Percentiles rank a stretch among this genome's conserved stretches.
Conservation (phyloP, 2,888 invertebrate species). For the Cryptocheilus praepositus region DNA sequence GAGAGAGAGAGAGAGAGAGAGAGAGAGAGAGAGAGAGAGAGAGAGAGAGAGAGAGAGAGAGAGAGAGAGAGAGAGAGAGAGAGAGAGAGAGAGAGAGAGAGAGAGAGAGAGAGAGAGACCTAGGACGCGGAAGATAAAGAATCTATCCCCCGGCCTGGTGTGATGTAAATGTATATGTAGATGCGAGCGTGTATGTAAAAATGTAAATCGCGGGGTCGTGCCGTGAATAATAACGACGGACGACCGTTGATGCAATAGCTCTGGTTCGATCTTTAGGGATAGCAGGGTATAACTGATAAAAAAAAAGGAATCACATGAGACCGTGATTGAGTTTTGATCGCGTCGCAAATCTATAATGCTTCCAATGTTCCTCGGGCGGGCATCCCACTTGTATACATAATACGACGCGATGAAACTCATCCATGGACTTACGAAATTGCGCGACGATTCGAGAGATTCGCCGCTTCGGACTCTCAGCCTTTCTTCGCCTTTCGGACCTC, state of each 20-base stretch:
- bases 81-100: conserved; percentile 5
- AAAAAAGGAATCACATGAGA: conserved; percentile 4
- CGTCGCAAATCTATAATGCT: conserved; percentile 55
- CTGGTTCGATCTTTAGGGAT: conserved; percentile 6
- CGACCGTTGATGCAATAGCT: conserved; percentile 2
- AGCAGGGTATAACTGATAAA: conserved; percentile 22
- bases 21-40: conserved; percentile 7
- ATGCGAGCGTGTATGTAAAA: conserved; percentile 2
- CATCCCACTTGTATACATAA: conserved; percentile 56
- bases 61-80: conserved; percentile 12
- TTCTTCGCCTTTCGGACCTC: not conserved
- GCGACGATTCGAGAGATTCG: not conserved
- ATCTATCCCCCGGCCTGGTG: no score
- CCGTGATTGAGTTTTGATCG: conserved; percentile 30
- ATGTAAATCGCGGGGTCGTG: conserved; percentile 9
- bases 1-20: conserved; percentile 15
- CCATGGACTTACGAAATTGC: conserved; percentile 10
- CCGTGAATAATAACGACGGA: no score
- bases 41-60: conserved; percentile 12
- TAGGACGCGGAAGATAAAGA: not conserved
- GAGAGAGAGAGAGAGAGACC: conserved; percentile 8
- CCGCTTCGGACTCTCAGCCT: not conserved
- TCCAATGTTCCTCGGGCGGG: conserved; percentile 51
- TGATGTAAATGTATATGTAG: conserved; percentile 32
- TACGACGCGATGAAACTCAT: conserved; percentile 6